These are phyloP conservation scores for Hydropsyche tenuis DNA, from an alignment of 1,140 invertebrate species.

Conservation along the genomic window DNA sequence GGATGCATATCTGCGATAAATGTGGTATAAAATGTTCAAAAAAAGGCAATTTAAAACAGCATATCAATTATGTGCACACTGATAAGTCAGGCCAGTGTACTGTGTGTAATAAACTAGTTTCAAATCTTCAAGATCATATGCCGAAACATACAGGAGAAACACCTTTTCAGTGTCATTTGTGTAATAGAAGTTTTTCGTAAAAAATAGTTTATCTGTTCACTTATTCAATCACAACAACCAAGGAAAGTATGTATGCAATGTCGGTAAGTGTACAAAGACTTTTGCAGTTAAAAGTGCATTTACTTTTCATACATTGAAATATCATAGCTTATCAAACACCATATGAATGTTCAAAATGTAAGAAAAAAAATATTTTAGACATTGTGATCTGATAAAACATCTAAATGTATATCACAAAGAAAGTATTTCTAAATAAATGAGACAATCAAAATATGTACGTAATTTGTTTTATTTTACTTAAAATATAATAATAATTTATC, in stretches of 20 bases:
- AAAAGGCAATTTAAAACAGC: slow-evolving; percentile 57
- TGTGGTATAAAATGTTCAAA: slow-evolving; percentile 69
- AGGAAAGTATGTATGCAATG: slow-evolving; percentile 35
- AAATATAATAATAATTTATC: too few relatives aligned
- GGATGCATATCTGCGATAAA: slow-evolving; percentile 67
- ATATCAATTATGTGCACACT: slow-evolving; percentile 43
- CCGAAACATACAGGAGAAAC: slow-evolving; percentile 74
- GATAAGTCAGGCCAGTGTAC: slow-evolving; percentile 52
- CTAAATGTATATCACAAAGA: too few relatives aligned
- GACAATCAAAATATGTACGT: too few relatives aligned
- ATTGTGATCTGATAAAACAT: slow-evolving; percentile 38
- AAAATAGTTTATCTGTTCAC: slow-evolving; percentile 61
- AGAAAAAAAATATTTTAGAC: slow-evolving; percentile 41
- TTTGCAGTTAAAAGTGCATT: slow-evolving; percentile 40
- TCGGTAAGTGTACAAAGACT: slow-evolving; percentile 28
- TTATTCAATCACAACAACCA: slow-evolving; percentile 61
- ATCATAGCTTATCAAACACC: slow-evolving; percentile 45
- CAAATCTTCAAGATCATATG: slow-evolving; percentile 74
- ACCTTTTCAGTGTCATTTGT: slow-evolving; percentile 69
- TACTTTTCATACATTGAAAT: slow-evolving; percentile 44
- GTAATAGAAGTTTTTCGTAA: slow-evolving; percentile 55
- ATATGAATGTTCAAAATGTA: slow-evolving; percentile 30
- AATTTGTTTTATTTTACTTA: too few relatives aligned
- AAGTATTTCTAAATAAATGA: too few relatives aligned
- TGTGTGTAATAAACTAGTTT: slow-evolving; percentile 63